Evolutionary conservation across 2,888 invertebrate species (phyloP).

Genomic region (Heterodera filipjevi): DNA sequence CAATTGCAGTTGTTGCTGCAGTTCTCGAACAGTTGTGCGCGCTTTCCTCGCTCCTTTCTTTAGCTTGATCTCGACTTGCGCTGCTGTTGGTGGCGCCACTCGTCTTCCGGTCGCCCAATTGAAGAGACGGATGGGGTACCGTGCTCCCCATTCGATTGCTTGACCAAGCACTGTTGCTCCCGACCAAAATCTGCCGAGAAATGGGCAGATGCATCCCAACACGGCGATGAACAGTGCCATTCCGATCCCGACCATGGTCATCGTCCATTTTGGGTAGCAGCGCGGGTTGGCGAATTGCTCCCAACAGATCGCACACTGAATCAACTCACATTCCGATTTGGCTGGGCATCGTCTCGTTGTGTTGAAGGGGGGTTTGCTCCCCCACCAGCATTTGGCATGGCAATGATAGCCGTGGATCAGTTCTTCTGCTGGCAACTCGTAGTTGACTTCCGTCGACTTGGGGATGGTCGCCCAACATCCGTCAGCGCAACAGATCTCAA

Average conservation of each 20-base stretch:
- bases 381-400: neutral
- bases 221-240: neutral
- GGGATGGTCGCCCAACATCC: neutral
- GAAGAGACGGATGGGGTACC: neutral
- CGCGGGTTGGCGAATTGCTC: neutral
- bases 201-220: neutral
- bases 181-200: neutral
- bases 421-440: neutral
- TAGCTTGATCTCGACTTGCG: neutral
- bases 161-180: neutral
- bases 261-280: neutral
- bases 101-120: neutral
- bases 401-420: neutral
- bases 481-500: neutral
- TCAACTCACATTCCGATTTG: neutral
- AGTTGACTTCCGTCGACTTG: neutral
- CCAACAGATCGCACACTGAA: conserved; percentile 3
- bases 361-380: neutral
- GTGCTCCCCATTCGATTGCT: neutral
- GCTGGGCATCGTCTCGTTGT: neutral
- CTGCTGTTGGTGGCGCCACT: neutral
- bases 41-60: neutral
- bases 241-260: neutral
- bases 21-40: neutral
- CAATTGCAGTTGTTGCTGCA: neutral